Conservation (phyloP, 2,888 invertebrate genomes). For the Scelioninae gen. 2 region DNA sequence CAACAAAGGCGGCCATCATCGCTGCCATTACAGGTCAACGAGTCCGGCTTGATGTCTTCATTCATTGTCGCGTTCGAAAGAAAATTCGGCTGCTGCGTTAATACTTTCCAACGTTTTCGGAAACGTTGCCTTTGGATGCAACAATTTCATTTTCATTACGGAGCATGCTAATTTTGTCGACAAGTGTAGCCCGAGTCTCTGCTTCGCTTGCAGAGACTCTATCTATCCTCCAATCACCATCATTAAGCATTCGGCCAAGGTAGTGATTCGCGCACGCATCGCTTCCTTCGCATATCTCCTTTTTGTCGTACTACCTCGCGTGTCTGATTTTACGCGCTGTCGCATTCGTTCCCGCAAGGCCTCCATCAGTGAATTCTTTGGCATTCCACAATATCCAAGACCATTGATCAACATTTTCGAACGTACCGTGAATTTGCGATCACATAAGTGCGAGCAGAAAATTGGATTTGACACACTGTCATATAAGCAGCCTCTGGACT, state of each 20-base stretch:
- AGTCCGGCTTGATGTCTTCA: conserved; percentile 58
- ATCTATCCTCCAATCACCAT: conserved; percentile 66
- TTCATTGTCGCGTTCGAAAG: too few species aligned
- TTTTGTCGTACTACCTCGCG: conserved; percentile 55
- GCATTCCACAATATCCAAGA: conserved; percentile 1
- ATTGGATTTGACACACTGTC: conserved; percentile 37
- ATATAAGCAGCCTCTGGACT: neutral
- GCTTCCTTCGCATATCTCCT: conserved; percentile 61
- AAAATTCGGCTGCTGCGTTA: too few species aligned
- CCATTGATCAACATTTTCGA: conserved; percentile 42
- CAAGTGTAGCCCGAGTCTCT: conserved; percentile 50
- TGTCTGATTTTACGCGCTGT: conserved; percentile 66
- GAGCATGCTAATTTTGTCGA: conserved; percentile 11
- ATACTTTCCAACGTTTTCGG: neutral
- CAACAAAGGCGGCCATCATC: conserved; percentile 67
- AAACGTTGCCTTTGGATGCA: too few species aligned
- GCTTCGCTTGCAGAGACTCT: conserved; percentile 66
- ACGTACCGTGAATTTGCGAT: conserved; percentile 29
- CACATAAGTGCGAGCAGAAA: conserved; percentile 19
- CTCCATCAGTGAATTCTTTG: conserved; percentile 3
- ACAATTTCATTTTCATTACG: too few species aligned
- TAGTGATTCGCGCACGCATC: conserved; percentile 66
- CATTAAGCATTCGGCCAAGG: conserved; percentile 68
- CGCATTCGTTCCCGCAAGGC: conserved; percentile 59
- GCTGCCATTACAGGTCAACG: conserved; percentile 70